Evolutionary conservation across 2,113 vertebrate genomes (phyloP).

Genomic region (Barbus barbus): DNA sequence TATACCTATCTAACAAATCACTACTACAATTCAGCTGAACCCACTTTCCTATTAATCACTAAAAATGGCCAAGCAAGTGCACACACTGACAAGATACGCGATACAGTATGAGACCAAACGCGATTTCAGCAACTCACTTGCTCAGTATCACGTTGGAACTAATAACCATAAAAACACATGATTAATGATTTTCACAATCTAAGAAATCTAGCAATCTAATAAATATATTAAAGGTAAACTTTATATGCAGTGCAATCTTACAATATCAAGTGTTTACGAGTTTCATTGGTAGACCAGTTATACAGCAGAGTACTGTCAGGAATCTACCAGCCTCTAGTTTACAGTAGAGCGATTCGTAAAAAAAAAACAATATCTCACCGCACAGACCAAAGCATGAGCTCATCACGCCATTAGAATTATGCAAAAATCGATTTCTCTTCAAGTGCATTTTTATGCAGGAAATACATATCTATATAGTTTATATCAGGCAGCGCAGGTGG

Average conservation of each 20-base stretch:
- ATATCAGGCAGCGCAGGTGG: not conserved
- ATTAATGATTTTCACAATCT: not conserved
- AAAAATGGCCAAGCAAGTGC: too few relatives aligned
- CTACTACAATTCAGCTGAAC: too few relatives aligned
- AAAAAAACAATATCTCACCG: not conserved
- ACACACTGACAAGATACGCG: too few relatives aligned
- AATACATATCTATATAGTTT: not conserved
- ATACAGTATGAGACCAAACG: too few relatives aligned
- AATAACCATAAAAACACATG: not conserved
- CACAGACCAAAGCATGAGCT: not conserved
- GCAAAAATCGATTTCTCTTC: not conserved
- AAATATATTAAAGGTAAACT: slow-evolving; percentile 17
- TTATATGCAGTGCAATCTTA: slow-evolving; percentile 4
- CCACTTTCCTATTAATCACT: too few relatives aligned
- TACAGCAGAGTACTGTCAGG: too few relatives aligned
- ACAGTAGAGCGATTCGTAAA: slow-evolving; percentile 5
- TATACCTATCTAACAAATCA: too few relatives aligned
- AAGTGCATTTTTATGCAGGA: not conserved
- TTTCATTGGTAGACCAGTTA: not conserved
- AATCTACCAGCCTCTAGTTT: not conserved
- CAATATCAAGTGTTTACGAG: not conserved
- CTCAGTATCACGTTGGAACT: not conserved
- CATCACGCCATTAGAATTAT: not conserved
- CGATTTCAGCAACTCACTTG: too few relatives aligned
- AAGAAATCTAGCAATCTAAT: too few relatives aligned